Base-by-base conservation (phyloP, 23 tunicate genomes). In the Halocynthia roretzi region DNA sequence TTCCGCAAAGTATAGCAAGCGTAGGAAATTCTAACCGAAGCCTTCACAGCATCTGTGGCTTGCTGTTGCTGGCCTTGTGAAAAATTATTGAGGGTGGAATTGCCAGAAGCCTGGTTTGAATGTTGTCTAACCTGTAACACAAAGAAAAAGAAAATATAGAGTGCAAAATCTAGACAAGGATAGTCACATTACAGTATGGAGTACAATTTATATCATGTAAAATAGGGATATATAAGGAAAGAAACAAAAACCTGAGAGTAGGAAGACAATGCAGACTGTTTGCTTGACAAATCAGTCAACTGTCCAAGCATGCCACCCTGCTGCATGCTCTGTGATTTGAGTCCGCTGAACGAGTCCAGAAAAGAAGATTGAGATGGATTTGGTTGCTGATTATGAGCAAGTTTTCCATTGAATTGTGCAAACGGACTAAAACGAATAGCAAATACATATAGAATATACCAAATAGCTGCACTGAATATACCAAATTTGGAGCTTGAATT, bases 31-130 rank as follows among this genome's bases (percentile, higher is more conserved):
- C 93, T 67, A 56, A 88, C 94, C 77, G 94, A 88, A 19, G 94
- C 94, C 63, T 88, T 88, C 7, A 88, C 94, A 9, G 94, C 94
- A 56, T 88, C 87, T 54, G 87, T 88, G 6, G 94, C 94, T 52
- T 88, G 86, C 52, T 84, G 56, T 50, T 83, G 87, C 67, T 88
- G 94, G 0, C 77, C 83, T 83, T 88, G 83, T 20, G 94, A 82
- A 58, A 88, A 87, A 52, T 70, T 81, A 21, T 70, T 55, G 51
- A 66, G 71, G 21, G 61, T 80, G 0, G 81, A 11, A 73, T 15
- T 65, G 48, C 70, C 70, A 48, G 31, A 40, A 65, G 70, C 5
- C 9, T 40, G 10, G 19, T 65, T 15, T 0, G 70, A 48, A 20
- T 65, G 63, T n/a, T 58, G 70, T 65, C 70, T 65, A 9, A 65